Evolutionary conservation across 2,888 invertebrate genomes (phyloP).

Genomic region (Pristionchus mayeri): DNA sequence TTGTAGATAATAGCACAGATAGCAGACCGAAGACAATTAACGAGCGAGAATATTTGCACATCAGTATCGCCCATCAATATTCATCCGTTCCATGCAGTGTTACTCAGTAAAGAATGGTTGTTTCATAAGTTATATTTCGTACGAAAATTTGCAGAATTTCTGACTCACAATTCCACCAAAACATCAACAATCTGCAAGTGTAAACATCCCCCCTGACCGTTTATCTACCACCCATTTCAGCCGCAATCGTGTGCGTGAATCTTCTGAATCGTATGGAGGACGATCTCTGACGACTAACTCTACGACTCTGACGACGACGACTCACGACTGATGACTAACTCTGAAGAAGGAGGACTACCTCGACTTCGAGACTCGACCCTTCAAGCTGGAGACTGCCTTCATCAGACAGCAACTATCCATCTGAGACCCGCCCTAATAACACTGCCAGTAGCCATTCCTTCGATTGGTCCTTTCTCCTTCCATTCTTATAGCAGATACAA

Average conservation of each 20-base stretch:
- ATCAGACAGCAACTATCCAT: slow-evolving; percentile 51
- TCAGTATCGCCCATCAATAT: too few species aligned
- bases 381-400: slow-evolving; percentile 66
- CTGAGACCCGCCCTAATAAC: too few species aligned
- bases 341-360: slow-evolving; percentile 61
- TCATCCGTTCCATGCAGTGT: too few species aligned
- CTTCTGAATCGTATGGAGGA: slow-evolving; percentile 91
- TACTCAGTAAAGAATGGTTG: too few species aligned
- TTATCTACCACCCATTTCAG: slow-evolving; percentile 67
- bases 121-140: too few species aligned
- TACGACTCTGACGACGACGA: too few species aligned
- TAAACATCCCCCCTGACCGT: neutral
- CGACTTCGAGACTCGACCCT: slow-evolving; percentile 74
- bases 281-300: too few species aligned
- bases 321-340: slow-evolving; percentile 89
- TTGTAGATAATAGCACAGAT: neutral
- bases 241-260: slow-evolving; percentile 94
- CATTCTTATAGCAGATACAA: neutral
- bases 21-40: too few species aligned
- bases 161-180: too few species aligned
- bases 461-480: neutral
- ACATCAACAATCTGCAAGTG: too few species aligned
- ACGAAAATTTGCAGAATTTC: too few species aligned
- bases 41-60: too few species aligned
- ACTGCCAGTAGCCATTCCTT: neutral